Conservation (phyloP, 2,113 vertebrate genomes). For the Oryzias woworae region DNA sequence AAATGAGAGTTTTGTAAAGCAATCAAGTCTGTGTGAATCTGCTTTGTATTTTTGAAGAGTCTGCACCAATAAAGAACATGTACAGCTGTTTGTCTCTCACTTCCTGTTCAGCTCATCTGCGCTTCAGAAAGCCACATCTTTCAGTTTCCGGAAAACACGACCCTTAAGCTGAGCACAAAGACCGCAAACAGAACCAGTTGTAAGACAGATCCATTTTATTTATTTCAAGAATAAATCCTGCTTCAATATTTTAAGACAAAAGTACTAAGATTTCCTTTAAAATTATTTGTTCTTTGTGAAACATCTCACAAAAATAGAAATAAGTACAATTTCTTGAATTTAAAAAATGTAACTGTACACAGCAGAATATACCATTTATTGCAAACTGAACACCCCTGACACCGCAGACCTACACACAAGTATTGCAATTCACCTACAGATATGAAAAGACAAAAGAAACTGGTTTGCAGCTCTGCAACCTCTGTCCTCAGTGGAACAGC, state of each 20-base stretch:
- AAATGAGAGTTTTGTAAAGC: too few species aligned
- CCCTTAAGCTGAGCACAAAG: too few species aligned
- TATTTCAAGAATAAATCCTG: constrained; percentile 80
- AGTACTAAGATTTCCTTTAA: constrained; percentile 73
- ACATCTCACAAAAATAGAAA: constrained; percentile 78
- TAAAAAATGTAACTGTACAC: constrained; percentile 80
- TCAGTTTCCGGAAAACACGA: too few species aligned
- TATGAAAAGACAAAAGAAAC: constrained; percentile 57
- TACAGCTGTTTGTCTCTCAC: constrained; percentile 27
- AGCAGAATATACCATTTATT: constrained; percentile 79
- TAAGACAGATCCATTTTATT: constrained; percentile 55
- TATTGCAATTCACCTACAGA: constrained; percentile 73
- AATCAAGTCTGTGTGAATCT: too few species aligned
- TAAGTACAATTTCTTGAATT: constrained; percentile 72
- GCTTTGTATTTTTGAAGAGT: too few species aligned
- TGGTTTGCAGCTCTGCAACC: constrained; percentile 43
- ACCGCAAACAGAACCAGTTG: not conserved
- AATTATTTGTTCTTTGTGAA: constrained; percentile 78
- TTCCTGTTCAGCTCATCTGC: constrained; percentile 38
- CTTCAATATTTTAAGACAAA: constrained; percentile 72
- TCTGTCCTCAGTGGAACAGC: constrained; percentile 37
- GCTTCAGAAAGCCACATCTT: too few species aligned
- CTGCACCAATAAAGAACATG: too few species aligned
- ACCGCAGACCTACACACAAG: constrained; percentile 69
- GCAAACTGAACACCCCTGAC: constrained; percentile 74